Conservation (phyloP, 2,888 invertebrate genomes). For the Germaria angustata region DNA sequence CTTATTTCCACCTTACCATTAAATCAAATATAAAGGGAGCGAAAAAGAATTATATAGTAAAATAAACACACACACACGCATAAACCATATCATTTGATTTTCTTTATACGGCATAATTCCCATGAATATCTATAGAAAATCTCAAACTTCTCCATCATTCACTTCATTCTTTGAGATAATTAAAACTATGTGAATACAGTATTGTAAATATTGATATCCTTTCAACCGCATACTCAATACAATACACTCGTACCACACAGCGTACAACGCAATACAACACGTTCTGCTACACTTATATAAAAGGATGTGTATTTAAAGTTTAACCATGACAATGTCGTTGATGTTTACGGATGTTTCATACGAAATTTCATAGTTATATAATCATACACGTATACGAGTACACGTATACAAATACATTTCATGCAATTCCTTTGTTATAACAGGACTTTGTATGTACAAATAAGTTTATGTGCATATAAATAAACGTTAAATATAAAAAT, state of each 20-base stretch:
- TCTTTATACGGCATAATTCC: background rate
- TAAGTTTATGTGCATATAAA: background rate
- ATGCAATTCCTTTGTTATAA: background rate
- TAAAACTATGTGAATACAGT: conserved; percentile 38
- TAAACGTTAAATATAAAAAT: background rate
- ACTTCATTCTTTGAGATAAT: conserved; percentile 10
- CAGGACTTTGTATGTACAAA: too few species aligned
- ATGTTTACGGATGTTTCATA: conserved; percentile 18
- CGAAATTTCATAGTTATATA: background rate
- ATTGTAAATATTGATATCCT: conserved; percentile 58
- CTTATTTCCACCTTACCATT: conserved; percentile 9
- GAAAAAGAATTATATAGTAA: background rate
- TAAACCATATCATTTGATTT: background rate
- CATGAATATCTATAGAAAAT: background rate
- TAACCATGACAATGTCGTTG: conserved; percentile 27
- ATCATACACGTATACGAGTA: background rate
- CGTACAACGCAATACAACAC: background rate
- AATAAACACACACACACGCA: too few species aligned
- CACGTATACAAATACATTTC: too few species aligned
- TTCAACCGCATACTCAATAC: conserved; percentile 42
- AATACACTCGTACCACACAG: background rate
- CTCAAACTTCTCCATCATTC: background rate
- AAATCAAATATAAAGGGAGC: background rate
- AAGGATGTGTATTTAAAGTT: conserved; percentile 4
- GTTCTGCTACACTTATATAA: background rate